Evolutionary conservation across 2,113 vertebrate genomes (phyloP), one percentile per base, ranked within the genome.

Genomic region (Sinocyclocheilus grahami): DNA sequence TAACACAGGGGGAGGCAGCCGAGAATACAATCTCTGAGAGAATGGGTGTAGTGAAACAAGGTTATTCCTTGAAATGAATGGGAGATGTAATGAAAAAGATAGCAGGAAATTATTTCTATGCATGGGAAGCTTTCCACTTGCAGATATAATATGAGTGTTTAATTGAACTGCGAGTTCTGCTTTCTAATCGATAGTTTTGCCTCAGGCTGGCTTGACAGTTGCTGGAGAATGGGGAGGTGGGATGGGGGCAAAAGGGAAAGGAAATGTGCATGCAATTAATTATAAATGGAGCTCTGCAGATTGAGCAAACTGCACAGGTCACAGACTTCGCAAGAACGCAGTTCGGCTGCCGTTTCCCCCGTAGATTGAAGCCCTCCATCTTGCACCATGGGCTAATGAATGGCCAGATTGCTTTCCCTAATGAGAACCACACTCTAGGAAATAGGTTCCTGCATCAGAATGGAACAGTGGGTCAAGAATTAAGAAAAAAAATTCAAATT

Each of bases 391-490:
- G 58, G 33, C 83, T 89, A 91, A 91, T 90, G 89, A 91, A 90
- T 18, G 75, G 55, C 60, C 65, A 85, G 87, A 88, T 91, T 90
- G 88, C 86, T 90, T 88, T 88, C 78, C 80, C 74, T 83, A 88
- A 86, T 89, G 85, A 88, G 81, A 87, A 88, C 60, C n/a, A 48
- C 76, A 86, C 78, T 87, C 69, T 75, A 76, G 87, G 82, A 89
- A 86, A 87, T 87, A 55, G 84, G 46, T 78, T 86, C 88, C 74
- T 63, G 74, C 87, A 78, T 48, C 67, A 37, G 62, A 58, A 72
- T 42, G 72, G 85, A 69, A 86, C 71, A 37, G 72, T 51, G 60
- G 78, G 69, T 90, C 76, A 86, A 88, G 75, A 74, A 86, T 87
- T 82, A 82, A 76, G 83, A 86, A 87, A 85, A 55, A 27, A 27